Evolutionary conservation across 2,888 invertebrate species (phyloP).

Genomic region (Dexiosoma caninum): DNA sequence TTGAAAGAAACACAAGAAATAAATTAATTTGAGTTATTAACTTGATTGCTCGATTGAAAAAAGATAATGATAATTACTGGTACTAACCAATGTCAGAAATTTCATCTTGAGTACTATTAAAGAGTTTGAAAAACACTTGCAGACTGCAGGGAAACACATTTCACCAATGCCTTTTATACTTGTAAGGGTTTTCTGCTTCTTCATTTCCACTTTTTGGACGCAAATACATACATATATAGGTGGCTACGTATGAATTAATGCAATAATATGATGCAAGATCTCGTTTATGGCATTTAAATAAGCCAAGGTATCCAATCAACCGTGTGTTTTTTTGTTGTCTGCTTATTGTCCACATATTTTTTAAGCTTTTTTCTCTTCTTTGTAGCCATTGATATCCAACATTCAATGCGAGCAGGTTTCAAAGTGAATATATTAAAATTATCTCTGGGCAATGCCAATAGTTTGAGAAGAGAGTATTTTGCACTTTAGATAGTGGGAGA

Average conservation of each 20-base stretch:
- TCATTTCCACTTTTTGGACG: background rate
- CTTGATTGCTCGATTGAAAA: background rate
- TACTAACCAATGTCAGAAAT: constrained; percentile 69
- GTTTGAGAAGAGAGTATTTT: constrained; percentile 8
- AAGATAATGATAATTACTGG: background rate
- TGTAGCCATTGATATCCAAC: constrained; percentile 9
- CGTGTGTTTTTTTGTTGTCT: constrained; percentile 19
- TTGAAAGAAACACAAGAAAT: constrained; percentile 11
- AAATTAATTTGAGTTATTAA: background rate
- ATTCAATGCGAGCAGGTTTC: constrained; percentile 36
- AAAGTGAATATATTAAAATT: constrained; percentile 14
- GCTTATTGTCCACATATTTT: background rate
- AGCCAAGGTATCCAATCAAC: constrained; percentile 60
- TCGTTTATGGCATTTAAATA: constrained; percentile 56
- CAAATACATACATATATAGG: background rate
- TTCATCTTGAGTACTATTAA: constrained; percentile 68
- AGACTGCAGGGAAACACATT: constrained; percentile 67
- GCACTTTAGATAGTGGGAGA: background rate
- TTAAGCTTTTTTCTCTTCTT: background rate
- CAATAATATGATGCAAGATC: constrained; percentile 41
- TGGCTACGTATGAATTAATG: background rate
- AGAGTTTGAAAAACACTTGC: constrained; percentile 51
- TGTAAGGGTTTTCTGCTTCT: constrained; percentile 32
- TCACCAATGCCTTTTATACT: constrained; percentile 69
- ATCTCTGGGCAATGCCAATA: background rate